Conservation (phyloP, 1,140 invertebrate genomes). For the Argopecten irradians region DNA sequence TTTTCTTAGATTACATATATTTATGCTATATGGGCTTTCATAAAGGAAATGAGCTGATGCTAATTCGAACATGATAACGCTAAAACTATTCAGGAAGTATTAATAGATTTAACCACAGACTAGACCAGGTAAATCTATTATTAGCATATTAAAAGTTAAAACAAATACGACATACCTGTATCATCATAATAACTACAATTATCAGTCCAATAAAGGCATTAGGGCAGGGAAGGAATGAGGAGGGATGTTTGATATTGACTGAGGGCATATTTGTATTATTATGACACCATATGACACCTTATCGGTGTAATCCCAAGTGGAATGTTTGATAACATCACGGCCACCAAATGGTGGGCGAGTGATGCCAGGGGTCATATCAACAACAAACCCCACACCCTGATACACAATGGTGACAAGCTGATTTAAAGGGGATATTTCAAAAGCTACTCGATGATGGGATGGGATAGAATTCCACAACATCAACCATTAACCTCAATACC, state of each 20-base stretch:
- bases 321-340: neutral
- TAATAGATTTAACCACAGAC: too few relatives aligned
- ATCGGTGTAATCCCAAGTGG: neutral
- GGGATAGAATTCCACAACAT: too few relatives aligned
- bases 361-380: neutral
- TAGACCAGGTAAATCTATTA: too few relatives aligned
- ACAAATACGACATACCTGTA: neutral
- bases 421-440: too few relatives aligned
- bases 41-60: too few relatives aligned
- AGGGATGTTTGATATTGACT: slow-evolving; percentile 1
- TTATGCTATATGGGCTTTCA: too few relatives aligned
- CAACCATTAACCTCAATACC: too few relatives aligned
- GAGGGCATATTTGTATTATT: neutral
- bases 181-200: neutral
- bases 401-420: too few relatives aligned
- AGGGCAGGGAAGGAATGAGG: neutral
- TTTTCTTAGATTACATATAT: too few relatives aligned
- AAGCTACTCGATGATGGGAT: too few relatives aligned
- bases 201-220: neutral
- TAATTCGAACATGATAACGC: too few relatives aligned
- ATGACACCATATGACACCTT: neutral
- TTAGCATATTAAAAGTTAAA: neutral
- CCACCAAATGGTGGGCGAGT: neutral
- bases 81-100: too few relatives aligned
- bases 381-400: neutral